These are phyloP conservation scores for Micromesistius poutassou DNA, from an alignment of 2,797 vertebrate species.

Conservation along the genomic window DNA sequence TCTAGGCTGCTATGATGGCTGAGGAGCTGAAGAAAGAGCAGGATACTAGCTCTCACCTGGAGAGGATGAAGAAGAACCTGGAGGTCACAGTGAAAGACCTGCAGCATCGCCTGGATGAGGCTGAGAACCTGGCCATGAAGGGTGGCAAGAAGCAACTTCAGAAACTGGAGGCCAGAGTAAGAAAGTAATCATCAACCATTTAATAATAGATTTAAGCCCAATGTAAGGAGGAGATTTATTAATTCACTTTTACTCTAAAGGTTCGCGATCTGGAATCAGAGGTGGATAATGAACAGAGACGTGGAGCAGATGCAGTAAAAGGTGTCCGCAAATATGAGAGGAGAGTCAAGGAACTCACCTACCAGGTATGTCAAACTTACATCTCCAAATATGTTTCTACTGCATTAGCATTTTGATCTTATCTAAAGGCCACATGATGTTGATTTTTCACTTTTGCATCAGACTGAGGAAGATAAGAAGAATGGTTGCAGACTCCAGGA, in stretches of 20 bases:
- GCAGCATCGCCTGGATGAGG: slow-evolving; percentile 62
- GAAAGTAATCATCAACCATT: background rate
- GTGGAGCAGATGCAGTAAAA: slow-evolving; percentile 67
- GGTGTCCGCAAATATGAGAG: slow-evolving; percentile 71
- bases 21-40: slow-evolving; percentile 2
- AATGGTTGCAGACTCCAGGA: slow-evolving; percentile 76
- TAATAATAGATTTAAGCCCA: background rate
- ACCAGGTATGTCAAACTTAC: slow-evolving; percentile 59
- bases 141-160: slow-evolving; percentile 4
- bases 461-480: slow-evolving; percentile 75
- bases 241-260: slow-evolving; percentile 44
- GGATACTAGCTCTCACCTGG: slow-evolving; percentile 61
- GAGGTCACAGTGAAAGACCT: slow-evolving; percentile 50
- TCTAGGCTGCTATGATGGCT: slow-evolving; percentile 1
- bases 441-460: background rate
- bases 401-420: no score
- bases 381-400: no score
- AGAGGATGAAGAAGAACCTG: slow-evolving; percentile 80
- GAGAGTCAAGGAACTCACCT: slow-evolving; percentile 70
- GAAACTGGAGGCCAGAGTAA: slow-evolving; percentile 4
- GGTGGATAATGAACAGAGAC: slow-evolving; percentile 72
- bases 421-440: no score
- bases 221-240: slow-evolving; percentile 28
- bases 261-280: slow-evolving; percentile 72
- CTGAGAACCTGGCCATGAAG: slow-evolving; percentile 6